Base-by-base conservation (phyloP, 2,888 invertebrate species). In the Xestia rhomboidea region DNA sequence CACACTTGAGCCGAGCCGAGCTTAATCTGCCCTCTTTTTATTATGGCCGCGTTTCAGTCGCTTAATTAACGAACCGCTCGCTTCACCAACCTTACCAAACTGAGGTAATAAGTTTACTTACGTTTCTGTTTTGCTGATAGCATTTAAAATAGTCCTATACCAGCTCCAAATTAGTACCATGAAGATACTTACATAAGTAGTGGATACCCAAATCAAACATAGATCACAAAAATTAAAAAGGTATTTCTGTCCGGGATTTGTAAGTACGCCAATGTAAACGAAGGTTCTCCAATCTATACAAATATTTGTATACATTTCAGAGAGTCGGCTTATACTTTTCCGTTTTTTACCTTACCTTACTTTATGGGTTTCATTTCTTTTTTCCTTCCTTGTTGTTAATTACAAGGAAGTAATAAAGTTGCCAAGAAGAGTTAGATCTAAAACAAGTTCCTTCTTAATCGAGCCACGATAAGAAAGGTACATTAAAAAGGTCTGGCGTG, bases 401-500 rank as follows among this genome's bases (percentile, higher is more conserved):
- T 88, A 83, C 66, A 83, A 79, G 62, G 76, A 74, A 76, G 78
- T 71, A 85, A 80, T 87, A 78, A 84, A 87, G 60, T 77, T 80
- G 76, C 77, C 79, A 72, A 87, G 75, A 76, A 84, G 80, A 86
- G 81, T 82, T 86, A 82, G 82, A 92, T 92, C 90, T 93, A 91
- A 93, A 94, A 92, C 92, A 94, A 94, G 93, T 93, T 93, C 91
- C 87, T 92, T 93, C 93, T 95, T 95, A 95, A 96, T 96, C 95
- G 94, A 93, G 92, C 90, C 87, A 92, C 95, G 96, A 96, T 96
- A 96, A 96, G 95, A 95, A 95, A 94, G 94, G 95, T 96, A 96
- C 96, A 96, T 97, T 97, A 96, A 96, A 96, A 96, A 96, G 96
- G 96, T 96, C 96, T 96, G 97, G 96, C 96, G 96, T 96, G 96